A percentile compares a stretch with the other conserved stretches of the same genome.
phyloP scores from a whole-genome alignment of 2,888 invertebrate species.

The Nomada flava region DNA sequence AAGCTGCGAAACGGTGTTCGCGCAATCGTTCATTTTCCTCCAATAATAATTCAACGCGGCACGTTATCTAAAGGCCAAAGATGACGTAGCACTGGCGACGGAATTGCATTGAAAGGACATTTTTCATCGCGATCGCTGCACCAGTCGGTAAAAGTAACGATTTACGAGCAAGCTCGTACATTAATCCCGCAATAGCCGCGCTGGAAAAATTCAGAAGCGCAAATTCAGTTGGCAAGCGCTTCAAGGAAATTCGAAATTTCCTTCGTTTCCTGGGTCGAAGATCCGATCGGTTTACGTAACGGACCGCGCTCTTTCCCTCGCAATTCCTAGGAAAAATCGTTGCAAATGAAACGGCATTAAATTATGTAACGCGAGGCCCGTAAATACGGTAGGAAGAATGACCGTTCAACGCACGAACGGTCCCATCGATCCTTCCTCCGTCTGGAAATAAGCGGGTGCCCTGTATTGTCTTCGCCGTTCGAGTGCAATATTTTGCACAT shows the following conservation, averaged over 20 bases:
- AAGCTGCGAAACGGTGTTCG: no score
- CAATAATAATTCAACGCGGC: background rate
- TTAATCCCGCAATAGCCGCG: background rate
- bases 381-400: no score
- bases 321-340: background rate
- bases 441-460: no score
- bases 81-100: no score
- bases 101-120: background rate
- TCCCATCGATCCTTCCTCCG: no score
- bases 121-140: constrained; percentile 27
- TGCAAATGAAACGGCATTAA: background rate
- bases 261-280: constrained; percentile 29
- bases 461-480: no score
- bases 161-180: constrained; percentile 34
- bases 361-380: no score
- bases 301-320: constrained; percentile 15
- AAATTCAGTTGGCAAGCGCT: background rate
- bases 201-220: background rate
- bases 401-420: no score
- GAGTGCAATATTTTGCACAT: no score
- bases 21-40: background rate
- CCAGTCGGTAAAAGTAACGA: background rate
- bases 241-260: constrained; percentile 27
- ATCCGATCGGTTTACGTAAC: constrained; percentile 11
- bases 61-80: no score